Conservation (phyloP, 2,888 invertebrate species). For the Xylocampa areola region DNA sequence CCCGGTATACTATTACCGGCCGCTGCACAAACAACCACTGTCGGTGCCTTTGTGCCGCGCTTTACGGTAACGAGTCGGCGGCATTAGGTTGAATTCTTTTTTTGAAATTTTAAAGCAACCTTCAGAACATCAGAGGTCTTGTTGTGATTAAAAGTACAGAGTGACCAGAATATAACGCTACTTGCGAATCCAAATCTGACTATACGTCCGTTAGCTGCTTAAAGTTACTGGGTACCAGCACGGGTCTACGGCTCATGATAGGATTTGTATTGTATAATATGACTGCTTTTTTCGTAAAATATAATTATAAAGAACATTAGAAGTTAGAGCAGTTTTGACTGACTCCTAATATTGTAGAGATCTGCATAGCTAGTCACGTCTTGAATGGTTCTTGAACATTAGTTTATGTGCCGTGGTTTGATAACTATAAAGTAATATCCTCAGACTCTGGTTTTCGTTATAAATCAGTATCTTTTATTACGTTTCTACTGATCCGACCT, state of each 20-base stretch:
- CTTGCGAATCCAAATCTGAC: no score
- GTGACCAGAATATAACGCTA: no score
- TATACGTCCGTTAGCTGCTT: no score
- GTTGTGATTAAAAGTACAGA: not conserved
- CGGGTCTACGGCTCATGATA: no score
- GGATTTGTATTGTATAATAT: no score
- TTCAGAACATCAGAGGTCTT: conserved; percentile 9
- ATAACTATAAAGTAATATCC: not conserved
- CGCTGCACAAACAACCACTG: conserved; percentile 66
- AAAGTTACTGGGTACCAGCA: no score
- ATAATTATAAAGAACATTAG: no score
- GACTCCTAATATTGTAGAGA: not conserved
- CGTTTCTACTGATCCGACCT: no score
- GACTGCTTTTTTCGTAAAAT: no score
- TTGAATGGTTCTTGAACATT: conserved; percentile 34
- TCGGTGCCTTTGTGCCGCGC: conserved; percentile 61
- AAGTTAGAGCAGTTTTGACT: no score
- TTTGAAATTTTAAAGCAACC: conserved; percentile 21
- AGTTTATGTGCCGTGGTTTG: conserved; percentile 22
- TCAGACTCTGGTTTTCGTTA: not conserved
- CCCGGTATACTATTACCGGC: conserved; percentile 72
- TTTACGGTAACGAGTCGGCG: conserved; percentile 26
- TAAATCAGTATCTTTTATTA: no score
- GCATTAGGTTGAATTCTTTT: conserved; percentile 29
- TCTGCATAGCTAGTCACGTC: no score